Conservation (phyloP, 2,888 invertebrate species). For the Calliphora vomitoria region DNA sequence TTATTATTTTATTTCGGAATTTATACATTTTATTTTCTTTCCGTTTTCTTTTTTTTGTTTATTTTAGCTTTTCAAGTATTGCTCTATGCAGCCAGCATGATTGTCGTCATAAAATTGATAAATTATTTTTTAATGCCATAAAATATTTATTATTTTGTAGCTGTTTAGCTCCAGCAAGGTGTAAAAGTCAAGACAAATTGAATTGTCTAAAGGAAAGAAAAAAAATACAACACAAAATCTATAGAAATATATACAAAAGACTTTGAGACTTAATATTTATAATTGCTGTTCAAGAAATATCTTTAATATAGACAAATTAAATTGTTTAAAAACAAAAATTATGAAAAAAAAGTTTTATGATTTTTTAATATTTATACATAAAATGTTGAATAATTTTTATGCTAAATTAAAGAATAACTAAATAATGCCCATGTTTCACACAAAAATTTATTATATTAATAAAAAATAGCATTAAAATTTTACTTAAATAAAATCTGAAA, state of each 20-base stretch:
- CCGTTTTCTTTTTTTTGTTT: slow-evolving; percentile 4
- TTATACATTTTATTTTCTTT: slow-evolving; percentile 43
- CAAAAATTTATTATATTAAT: too few relatives aligned
- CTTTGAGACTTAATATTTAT: background rate
- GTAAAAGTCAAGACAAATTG: slow-evolving; percentile 45
- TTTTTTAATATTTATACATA: background rate
- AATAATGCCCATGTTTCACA: background rate
- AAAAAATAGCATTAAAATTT: too few relatives aligned
- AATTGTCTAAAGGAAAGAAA: background rate
- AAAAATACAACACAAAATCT: background rate
- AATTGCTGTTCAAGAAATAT: background rate
- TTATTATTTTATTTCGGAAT: slow-evolving; percentile 64
- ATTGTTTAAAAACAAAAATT: too few relatives aligned
- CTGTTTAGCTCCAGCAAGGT: slow-evolving; percentile 23
- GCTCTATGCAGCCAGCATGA: slow-evolving; percentile 15
- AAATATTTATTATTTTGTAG: slow-evolving; percentile 22
- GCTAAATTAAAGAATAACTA: background rate
- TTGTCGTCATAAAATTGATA: slow-evolving; percentile 48
- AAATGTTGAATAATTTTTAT: too few relatives aligned
- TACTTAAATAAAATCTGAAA: too few relatives aligned
- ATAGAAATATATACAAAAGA: background rate
- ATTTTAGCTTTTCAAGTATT: background rate
- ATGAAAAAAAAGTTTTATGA: background rate
- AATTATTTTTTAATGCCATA: slow-evolving; percentile 49
- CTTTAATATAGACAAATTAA: too few relatives aligned